These are phyloP conservation scores for Oreochromis aureus DNA, from an alignment of 2,113 vertebrate species.

Conservation along the genomic window DNA sequence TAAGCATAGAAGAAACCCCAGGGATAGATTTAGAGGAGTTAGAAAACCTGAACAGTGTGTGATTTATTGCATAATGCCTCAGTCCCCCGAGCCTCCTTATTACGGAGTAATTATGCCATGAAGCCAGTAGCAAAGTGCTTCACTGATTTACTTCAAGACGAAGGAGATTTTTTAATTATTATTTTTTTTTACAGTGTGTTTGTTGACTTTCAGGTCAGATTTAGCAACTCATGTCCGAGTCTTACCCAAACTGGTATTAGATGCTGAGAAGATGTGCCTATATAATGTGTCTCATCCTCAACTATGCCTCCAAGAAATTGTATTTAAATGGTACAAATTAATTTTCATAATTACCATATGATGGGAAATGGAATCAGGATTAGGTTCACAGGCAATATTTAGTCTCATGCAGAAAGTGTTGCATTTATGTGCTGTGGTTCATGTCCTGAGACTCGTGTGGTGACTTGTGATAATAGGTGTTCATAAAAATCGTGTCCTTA, in stretches of 20 bases:
- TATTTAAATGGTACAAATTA: not conserved
- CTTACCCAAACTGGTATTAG: not conserved
- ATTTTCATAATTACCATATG: not conserved
- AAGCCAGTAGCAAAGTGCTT: not conserved
- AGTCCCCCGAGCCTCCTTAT: conserved; percentile 9
- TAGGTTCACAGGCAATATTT: not conserved
- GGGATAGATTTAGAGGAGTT: not conserved
- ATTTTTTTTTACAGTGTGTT: not conserved
- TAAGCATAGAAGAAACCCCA: not conserved
- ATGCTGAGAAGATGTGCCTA: not conserved
- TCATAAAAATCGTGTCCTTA: not conserved
- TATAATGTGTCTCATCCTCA: not conserved
- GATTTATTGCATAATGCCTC: not conserved
- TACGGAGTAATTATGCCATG: conserved; percentile 10
- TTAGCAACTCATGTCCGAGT: not conserved
- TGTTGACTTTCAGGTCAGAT: not conserved
- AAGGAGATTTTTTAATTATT: not conserved
- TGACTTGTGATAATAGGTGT: not conserved
- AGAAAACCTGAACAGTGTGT: not conserved
- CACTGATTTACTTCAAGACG: not conserved
- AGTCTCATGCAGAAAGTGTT: not conserved
- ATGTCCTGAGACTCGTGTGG: not conserved
- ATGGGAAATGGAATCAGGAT: not conserved
- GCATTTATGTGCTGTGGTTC: not conserved
- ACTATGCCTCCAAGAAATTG: not conserved